These are phyloP conservation scores for Calypte anna DNA, from an alignment of 2,113 vertebrate species.

Conservation along the genomic window DNA sequence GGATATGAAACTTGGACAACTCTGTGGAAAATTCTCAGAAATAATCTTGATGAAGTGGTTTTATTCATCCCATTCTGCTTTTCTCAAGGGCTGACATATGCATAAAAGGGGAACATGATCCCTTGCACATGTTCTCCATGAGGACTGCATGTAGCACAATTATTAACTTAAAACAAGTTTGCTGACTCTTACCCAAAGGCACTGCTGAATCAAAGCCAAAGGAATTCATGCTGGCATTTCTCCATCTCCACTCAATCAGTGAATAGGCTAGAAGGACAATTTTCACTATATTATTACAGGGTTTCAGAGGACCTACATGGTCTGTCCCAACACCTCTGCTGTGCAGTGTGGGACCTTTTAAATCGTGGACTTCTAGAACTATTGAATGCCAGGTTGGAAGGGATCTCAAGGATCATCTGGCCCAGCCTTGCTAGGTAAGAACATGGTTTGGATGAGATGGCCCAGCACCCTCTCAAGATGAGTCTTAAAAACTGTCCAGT, in stretches of 20 bases:
- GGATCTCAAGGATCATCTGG: too few relatives aligned
- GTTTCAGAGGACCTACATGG: background rate
- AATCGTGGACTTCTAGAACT: too few relatives aligned
- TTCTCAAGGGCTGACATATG: conserved; percentile 36
- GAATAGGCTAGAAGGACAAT: background rate
- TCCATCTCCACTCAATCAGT: background rate
- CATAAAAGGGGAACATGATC: conserved; percentile 38
- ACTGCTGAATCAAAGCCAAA: conserved; percentile 46
- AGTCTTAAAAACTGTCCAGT: too few relatives aligned
- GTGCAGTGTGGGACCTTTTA: background rate
- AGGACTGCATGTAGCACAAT: conserved; percentile 1
- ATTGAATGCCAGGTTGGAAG: too few relatives aligned
- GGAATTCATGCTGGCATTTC: conserved; percentile 37
- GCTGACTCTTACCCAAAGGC: conserved; percentile 31
- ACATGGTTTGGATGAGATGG: too few relatives aligned
- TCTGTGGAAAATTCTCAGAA: conserved; percentile 36
- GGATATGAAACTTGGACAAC: conserved; percentile 10
- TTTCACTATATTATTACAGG: background rate
- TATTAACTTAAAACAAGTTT: conserved; percentile 38
- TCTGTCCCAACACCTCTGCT: background rate
- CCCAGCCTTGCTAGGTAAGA: too few relatives aligned
- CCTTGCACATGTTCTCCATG: conserved; percentile 57
- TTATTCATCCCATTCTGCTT: conserved; percentile 47
- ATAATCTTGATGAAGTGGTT: conserved; percentile 25
- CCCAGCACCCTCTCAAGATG: too few relatives aligned